Conservation (phyloP, 2,888 invertebrate species). For the Homarus gammarus region DNA sequence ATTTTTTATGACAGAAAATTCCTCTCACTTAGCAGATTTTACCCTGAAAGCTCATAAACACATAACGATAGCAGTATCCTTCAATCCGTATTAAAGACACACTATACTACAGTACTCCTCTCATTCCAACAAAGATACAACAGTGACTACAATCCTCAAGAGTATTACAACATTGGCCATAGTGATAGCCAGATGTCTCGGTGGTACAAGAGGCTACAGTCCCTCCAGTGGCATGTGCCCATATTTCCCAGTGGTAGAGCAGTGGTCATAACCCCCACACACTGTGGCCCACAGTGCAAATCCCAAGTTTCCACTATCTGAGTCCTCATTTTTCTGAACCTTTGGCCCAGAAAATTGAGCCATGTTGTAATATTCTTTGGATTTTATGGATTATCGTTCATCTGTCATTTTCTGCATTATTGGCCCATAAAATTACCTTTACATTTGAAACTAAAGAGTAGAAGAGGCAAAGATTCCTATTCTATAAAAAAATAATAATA, state of each 20-base stretch:
- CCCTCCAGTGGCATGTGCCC: background rate
- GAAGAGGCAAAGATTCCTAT: background rate
- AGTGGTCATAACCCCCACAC: no score
- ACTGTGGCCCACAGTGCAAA: background rate
- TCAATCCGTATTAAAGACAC: no score
- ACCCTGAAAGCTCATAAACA: no score
- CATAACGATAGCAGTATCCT: no score
- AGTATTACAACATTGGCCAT: background rate
- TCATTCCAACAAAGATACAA: background rate
- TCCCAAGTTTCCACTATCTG: background rate
- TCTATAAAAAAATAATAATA: background rate
- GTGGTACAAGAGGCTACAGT: background rate
- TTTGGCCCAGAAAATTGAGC: conserved; percentile 35
- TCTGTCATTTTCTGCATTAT: conserved; percentile 49
- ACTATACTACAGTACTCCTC: no score
- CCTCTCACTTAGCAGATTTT: no score
- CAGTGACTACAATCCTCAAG: no score
- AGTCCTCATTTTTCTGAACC: conserved; percentile 11
- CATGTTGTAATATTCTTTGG: conserved; percentile 54
- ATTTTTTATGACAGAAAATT: no score
- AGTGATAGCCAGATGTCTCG: background rate
- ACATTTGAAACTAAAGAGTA: background rate
- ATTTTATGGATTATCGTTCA: conserved; percentile 36
- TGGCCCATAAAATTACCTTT: conserved; percentile 47
- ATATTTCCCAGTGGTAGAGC: background rate